Evolutionary conservation across 2,113 vertebrate genomes (phyloP), one percentile per base, ranked within the genome.

Genomic region (Pontoporia blainvillei): DNA sequence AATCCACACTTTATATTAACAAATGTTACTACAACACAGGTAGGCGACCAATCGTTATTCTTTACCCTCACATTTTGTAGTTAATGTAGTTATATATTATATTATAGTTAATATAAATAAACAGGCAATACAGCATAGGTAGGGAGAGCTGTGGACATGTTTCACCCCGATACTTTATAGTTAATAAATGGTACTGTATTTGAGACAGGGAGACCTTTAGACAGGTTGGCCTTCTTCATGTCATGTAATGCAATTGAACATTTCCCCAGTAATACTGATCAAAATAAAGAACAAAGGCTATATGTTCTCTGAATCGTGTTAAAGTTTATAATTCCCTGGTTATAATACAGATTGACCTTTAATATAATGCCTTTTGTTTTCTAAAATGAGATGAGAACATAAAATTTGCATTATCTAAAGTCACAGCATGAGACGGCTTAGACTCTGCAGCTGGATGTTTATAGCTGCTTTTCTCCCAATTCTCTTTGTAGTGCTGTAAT

Each of bases 401-500:
- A 29, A 49, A 69, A 88, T 88, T 90, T 97, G 78, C 62, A 86
- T 92, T 87, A 72, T 96, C 64, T 92, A 25, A 91, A 92, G 81
- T 94, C 96, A 88, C 87, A 97, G 87, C 69, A 67, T 76, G 81
- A 87, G 69, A 34, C 25, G 29, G 52, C 49, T 89, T 93, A 95
- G 86, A 82, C 20, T 67, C 72, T 90, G 90, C 27, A 57, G 34
- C 66, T 94, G 64, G 79, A 76, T 95, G 59, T 90, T 97, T 79
- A 93, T 59, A 96, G 78, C 39, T 89, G 36, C 36, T 92, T 93
- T 91, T 82, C 75, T 75, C 25, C 49, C 76, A 57, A 90, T 87
- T 96, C 64, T 96, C 46, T 96, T 83, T 90, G 71, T 96, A 73
- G 83, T 75, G 29, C 39, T 92, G 52, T 86, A 95, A 90, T 90